Base-by-base conservation (phyloP, 2,113 vertebrate genomes). In the Vireo altiloquus region DNA sequence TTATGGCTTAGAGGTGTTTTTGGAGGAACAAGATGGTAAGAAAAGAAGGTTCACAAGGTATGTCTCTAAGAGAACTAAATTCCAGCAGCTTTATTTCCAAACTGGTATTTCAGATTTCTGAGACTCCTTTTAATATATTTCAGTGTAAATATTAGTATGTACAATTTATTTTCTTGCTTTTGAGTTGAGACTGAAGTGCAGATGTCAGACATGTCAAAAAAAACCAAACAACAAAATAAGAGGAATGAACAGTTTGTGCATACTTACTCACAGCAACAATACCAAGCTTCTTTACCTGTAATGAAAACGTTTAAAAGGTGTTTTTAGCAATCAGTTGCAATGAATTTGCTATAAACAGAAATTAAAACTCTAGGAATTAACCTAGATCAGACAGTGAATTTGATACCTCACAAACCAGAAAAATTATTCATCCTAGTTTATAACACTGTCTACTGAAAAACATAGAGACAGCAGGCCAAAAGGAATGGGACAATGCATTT, bases 201-300 rank as follows among this genome's bases (percentile, higher is more conserved):
- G 27, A 35, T 19, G 6, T 33, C 16, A 24, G 16, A 40, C 13
- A 13, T 6, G 7, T n/a, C 69, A 16, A 63, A 52, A 59, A 69
- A 33, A 8, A 0, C 14, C 14, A 20, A 44, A 30, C 15, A 37
- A n/a, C 8, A 49, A 61, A 89, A 22, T 10, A 13, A 28, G 1
- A 66, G 9, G 10, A 87, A 54, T 12, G 18, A 87, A 87, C 3
- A 42, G 81, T 87, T 28, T 59, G 42, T 15, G 37, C 50, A 94
- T 89, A 99, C 99, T 99, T 98, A 99, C 99, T 99, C 97, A 99
- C 98, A 68, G 99, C 98, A 18, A 99, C 98, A 74, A 99, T 98
- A 68, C 99, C 99, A 96, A 99, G 98, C 60, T 97, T 98, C 95
- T 99, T 99, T 53, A 99, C 99, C 99, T 99, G 97, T 52, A 96